phyloP scores from a whole-genome alignment of 1,140 invertebrate species.

The Ceratosolen fusciceps region DNA sequence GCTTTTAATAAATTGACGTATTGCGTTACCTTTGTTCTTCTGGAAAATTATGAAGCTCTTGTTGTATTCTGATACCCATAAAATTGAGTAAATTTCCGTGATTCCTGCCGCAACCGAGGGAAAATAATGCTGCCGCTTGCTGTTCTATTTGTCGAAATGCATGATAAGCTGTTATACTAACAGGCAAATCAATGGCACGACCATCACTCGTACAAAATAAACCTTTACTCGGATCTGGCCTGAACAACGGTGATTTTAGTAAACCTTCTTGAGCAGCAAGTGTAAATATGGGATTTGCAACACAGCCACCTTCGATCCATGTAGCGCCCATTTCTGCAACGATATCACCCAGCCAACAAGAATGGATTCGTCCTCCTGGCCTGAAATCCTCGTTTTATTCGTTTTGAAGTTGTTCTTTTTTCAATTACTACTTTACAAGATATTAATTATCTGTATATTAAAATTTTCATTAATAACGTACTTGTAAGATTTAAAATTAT shows the following conservation, averaged over 20 bases:
- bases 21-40: slow-evolving; percentile 75
- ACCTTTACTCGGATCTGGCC: slow-evolving; percentile 70
- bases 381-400: slow-evolving; percentile 57
- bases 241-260: slow-evolving; percentile 71
- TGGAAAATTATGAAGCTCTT: slow-evolving; percentile 78
- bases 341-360: slow-evolving; percentile 80
- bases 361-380: slow-evolving; percentile 81
- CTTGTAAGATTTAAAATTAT: too few relatives aligned
- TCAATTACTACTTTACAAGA: too few relatives aligned
- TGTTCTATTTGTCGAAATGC: slow-evolving; percentile 77
- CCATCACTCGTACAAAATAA: slow-evolving; percentile 79
- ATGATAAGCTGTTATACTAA: slow-evolving; percentile 76
- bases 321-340: slow-evolving; percentile 82
- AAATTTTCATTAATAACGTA: too few relatives aligned
- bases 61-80: slow-evolving; percentile 76
- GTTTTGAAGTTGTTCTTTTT: too few relatives aligned
- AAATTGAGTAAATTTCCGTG: slow-evolving; percentile 77
- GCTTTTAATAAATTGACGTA: background rate
- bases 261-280: slow-evolving; percentile 78
- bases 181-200: slow-evolving; percentile 74
- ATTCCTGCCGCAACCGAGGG: slow-evolving; percentile 73
- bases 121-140: slow-evolving; percentile 75
- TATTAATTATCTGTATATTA: too few relatives aligned
- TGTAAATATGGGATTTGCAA: slow-evolving; percentile 78
- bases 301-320: slow-evolving; percentile 76